A percentile compares a stretch with the other conserved stretches of the same genome.
Evolutionary conservation across 2,113 vertebrate genomes (phyloP).

Genomic region (Nannobrachium achirus): DNA sequence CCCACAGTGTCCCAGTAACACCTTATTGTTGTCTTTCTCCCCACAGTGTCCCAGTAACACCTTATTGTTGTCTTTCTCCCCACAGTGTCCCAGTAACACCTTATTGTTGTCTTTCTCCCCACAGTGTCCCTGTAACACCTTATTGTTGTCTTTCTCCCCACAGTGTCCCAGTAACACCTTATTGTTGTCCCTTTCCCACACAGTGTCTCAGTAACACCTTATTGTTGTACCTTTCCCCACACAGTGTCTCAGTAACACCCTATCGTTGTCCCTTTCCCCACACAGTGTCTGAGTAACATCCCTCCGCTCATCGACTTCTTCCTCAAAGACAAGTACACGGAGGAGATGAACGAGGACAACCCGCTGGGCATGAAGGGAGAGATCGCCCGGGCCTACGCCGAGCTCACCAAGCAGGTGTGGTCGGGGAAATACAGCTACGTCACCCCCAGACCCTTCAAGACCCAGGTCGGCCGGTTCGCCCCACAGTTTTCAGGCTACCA

Average conservation of each 20-base stretch:
- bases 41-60: too few species aligned
- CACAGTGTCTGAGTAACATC: slow-evolving; percentile 97
- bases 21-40: too few species aligned
- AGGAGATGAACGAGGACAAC: slow-evolving; percentile 97
- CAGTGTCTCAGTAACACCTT: slow-evolving; percentile 97
- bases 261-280: slow-evolving; percentile 35
- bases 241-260: too few species aligned
- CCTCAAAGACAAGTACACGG: slow-evolving; percentile 95
- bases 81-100: too few species aligned
- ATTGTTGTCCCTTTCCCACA: slow-evolving; percentile 51
- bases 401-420: slow-evolving; percentile 98
- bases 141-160: too few species aligned
- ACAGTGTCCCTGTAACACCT: too few species aligned
- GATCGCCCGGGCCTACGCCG: slow-evolving; percentile 94
- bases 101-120: too few species aligned
- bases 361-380: slow-evolving; percentile 98
- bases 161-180: too few species aligned
- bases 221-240: slow-evolving; percentile 26
- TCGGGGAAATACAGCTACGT: slow-evolving; percentile 96
- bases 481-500: slow-evolving; percentile 99
- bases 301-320: slow-evolving; percentile 96
- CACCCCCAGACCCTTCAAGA: slow-evolving; percentile 98
- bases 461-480: slow-evolving; percentile 96
- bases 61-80: too few species aligned
- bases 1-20: too few species aligned